These are phyloP conservation scores for Battus philenor DNA, from an alignment of 1,140 invertebrate species.

Conservation along the genomic window DNA sequence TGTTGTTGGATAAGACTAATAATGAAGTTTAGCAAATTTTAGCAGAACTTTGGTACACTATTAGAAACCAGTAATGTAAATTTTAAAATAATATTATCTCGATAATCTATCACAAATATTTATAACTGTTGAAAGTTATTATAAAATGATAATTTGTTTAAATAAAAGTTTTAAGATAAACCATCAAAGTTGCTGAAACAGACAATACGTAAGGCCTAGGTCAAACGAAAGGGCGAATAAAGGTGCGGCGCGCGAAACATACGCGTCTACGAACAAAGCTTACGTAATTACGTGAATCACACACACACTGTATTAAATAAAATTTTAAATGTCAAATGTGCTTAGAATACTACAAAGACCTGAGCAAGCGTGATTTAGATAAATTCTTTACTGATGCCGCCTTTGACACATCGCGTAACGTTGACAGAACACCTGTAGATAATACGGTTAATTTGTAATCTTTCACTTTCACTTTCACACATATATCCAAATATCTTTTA, in stretches of 20 bases:
- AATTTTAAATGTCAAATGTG: conserved; percentile 12
- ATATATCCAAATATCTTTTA: too few relatives aligned
- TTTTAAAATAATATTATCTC: too few relatives aligned
- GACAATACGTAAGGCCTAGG: conserved; percentile 13
- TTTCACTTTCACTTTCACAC: too few relatives aligned
- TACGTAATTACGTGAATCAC: conserved; percentile 13
- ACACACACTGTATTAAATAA: conserved; percentile 8
- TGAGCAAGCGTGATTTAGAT: conserved; percentile 8
- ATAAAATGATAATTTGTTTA: too few relatives aligned
- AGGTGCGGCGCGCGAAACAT: not conserved
- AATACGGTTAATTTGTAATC: not conserved
- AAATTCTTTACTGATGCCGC: conserved; percentile 10
- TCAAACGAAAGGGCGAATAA: conserved; percentile 3
- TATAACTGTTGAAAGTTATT: too few relatives aligned
- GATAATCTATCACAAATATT: too few relatives aligned
- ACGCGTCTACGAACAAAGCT: conserved; percentile 12
- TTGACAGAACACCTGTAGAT: not conserved
- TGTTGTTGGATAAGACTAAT: too few relatives aligned
- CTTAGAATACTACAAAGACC: conserved; percentile 5
- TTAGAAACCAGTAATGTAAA: too few relatives aligned
- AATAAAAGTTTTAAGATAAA: too few relatives aligned
- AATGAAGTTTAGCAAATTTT: too few relatives aligned
- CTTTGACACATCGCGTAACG: conserved; percentile 14
- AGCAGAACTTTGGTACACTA: too few relatives aligned
- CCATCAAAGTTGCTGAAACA: too few relatives aligned